These are phyloP conservation scores for Eudyptes chrysolophus DNA, from an alignment of 2,113 vertebrate species.

Conservation along the genomic window DNA sequence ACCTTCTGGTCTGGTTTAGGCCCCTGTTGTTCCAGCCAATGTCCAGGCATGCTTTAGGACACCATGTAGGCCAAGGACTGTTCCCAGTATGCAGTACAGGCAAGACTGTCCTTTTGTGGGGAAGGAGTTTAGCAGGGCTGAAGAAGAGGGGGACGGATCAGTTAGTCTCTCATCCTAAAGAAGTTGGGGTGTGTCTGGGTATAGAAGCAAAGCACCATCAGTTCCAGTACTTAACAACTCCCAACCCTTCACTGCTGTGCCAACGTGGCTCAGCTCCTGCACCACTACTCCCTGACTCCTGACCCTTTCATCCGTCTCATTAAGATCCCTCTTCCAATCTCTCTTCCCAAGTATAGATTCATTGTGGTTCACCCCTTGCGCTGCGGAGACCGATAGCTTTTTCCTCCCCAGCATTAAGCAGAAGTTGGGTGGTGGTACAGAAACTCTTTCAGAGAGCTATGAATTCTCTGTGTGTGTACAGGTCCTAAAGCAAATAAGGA, in stretches of 20 bases:
- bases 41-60: background rate
- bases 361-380: background rate
- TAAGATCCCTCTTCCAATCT: background rate
- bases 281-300: fast-evolving
- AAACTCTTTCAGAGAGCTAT: background rate
- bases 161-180: background rate
- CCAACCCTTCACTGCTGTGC: background rate
- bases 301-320: background rate
- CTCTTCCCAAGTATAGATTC: background rate
- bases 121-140: background rate
- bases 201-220: background rate
- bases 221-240: background rate
- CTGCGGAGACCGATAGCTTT: fast-evolving
- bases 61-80: background rate
- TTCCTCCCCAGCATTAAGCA: background rate
- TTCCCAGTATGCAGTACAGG: background rate
- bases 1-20: background rate
- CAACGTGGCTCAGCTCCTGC: background rate
- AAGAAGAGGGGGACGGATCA: background rate
- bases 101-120: background rate
- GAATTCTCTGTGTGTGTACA: background rate
- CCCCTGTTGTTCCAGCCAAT: background rate
- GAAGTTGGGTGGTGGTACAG: background rate
- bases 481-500: background rate
- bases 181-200: background rate